These are phyloP conservation scores for Ictidomys tridecemlineatus DNA, from an alignment of 2,113 vertebrate species.

Conservation along the genomic window DNA sequence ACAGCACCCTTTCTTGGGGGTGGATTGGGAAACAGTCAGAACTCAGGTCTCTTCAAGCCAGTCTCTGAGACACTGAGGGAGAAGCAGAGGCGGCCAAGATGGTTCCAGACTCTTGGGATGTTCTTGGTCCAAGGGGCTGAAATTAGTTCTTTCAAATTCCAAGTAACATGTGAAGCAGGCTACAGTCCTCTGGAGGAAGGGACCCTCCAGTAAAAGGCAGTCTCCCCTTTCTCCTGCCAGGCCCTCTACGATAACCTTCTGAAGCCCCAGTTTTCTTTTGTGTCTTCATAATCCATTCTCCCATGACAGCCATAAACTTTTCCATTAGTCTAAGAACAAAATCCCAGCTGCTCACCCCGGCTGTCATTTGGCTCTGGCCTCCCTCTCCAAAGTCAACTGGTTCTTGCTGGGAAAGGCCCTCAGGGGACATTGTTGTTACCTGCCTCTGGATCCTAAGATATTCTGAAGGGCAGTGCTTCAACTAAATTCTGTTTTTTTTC, in stretches of 20 bases:
- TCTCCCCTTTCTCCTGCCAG: not conserved
- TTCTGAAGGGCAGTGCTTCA: not conserved
- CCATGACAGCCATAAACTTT: not conserved
- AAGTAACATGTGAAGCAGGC: not conserved
- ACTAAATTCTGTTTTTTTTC: not conserved
- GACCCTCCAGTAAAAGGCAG: not conserved
- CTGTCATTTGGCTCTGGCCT: too few species aligned
- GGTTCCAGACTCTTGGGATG: not conserved
- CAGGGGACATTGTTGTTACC: not conserved
- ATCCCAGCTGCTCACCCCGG: not conserved
- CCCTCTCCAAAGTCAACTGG: not conserved
- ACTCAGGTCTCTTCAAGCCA: not conserved
- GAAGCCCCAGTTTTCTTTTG: not conserved
- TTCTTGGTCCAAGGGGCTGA: not conserved
- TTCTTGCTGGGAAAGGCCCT: not conserved
- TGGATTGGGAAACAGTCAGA: not conserved
- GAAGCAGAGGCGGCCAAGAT: not conserved
- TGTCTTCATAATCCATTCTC: not conserved
- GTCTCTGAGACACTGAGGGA: not conserved
- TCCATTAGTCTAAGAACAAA: not conserved
- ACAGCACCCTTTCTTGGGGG: not conserved
- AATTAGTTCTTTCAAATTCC: not conserved
- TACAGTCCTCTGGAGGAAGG: not conserved
- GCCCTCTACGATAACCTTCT: not conserved
- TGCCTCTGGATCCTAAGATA: not conserved